Conservation (phyloP, 2,113 vertebrate genomes). For the Nannospalax galili region DNA sequence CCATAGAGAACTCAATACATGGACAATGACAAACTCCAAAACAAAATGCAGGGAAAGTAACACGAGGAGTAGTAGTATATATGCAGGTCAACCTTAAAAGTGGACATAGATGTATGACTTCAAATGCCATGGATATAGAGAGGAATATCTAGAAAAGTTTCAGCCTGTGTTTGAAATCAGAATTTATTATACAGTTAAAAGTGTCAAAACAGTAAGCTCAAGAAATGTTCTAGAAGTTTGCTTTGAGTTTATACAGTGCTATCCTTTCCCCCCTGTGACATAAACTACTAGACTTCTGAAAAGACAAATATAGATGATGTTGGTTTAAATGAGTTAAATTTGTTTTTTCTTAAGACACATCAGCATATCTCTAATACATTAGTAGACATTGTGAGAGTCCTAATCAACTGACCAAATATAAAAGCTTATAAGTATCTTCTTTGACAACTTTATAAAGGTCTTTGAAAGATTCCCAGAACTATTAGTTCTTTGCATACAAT, state of each 20-base stretch:
- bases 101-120: not conserved
- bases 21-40: too few relatives aligned
- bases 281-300: not conserved
- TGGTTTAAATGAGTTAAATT: not conserved
- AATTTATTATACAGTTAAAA: not conserved
- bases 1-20: not conserved
- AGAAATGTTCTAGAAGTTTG: not conserved
- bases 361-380: not conserved
- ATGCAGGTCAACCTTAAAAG: not conserved
- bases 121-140: not conserved
- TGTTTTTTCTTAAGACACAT: not conserved
- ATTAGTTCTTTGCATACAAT: not conserved
- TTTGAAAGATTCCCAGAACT: not conserved
- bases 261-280: too few relatives aligned
- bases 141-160: not conserved
- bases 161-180: not conserved
- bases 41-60: fast-evolving
- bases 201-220: not conserved
- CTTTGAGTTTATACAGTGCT: not conserved
- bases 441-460: not conserved
- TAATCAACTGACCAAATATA: not conserved
- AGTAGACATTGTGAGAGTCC: not conserved
- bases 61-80: fast-evolving
- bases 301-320: not conserved
- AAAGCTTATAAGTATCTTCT: not conserved